Percentiles rank a stretch among this genome's conserved stretches.
These are phyloP conservation scores for Mesorhabditis belari DNA, from an alignment of 2,888 invertebrate genomes.

Conservation along the genomic window DNA sequence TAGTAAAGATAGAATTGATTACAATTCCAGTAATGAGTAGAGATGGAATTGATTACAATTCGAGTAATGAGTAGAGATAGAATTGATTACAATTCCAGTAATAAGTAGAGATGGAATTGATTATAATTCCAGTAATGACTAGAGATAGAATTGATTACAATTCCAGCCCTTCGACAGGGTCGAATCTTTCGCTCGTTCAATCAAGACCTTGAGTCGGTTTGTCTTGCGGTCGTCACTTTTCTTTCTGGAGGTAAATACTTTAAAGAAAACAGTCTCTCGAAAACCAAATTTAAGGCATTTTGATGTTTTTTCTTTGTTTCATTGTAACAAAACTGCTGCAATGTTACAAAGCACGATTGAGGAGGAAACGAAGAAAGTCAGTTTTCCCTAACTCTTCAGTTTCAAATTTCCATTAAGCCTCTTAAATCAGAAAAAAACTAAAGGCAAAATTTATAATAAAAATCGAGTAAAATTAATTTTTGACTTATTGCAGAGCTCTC, in stretches of 20 bases:
- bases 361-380: constrained; percentile 11
- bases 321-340: constrained; percentile 29
- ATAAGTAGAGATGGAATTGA: too few relatives aligned
- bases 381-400: too few relatives aligned
- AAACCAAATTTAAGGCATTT: too few relatives aligned
- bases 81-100: too few relatives aligned
- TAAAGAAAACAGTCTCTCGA: too few relatives aligned
- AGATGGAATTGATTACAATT: too few relatives aligned
- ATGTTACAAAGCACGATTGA: constrained; percentile 27
- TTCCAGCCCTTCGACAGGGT: constrained; percentile 4
- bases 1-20: too few relatives aligned
- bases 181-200: constrained; percentile 20
- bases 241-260: constrained; percentile 22
- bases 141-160: too few relatives aligned
- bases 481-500: background rate
- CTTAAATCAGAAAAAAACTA: background rate
- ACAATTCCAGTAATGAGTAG: too few relatives aligned
- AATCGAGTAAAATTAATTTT: background rate
- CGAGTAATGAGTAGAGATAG: too few relatives aligned
- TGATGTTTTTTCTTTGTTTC: constrained; percentile 27
- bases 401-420: too few relatives aligned
- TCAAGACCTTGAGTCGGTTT: constrained; percentile 29
- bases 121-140: too few relatives aligned
- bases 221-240: constrained; percentile 23
- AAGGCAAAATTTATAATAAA: background rate